These are phyloP conservation scores for Octodon degus DNA, from an alignment of 2,113 vertebrate species.

Conservation along the genomic window DNA sequence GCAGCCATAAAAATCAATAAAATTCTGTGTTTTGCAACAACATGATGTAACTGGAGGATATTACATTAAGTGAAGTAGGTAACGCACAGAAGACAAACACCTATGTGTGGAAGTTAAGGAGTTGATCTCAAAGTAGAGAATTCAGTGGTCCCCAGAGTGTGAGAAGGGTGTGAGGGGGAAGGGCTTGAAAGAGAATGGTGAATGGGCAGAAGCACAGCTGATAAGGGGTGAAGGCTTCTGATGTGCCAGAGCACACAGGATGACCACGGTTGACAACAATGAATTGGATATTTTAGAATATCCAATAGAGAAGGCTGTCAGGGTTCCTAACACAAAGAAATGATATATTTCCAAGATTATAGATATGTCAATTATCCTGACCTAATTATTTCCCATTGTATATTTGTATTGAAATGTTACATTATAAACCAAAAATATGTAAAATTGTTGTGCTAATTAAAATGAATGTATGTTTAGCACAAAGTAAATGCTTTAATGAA, in stretches of 20 bases:
- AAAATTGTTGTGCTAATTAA: not conserved
- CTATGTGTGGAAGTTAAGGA: not conserved
- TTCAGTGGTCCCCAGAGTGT: not conserved
- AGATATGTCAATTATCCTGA: not conserved
- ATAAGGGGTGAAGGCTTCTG: no score
- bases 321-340: not conserved
- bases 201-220: not conserved
- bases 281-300: not conserved
- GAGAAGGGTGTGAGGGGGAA: not conserved
- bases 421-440: not conserved
- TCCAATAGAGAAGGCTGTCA: not conserved
- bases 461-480: not conserved
- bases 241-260: not conserved
- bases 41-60: not conserved
- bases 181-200: not conserved
- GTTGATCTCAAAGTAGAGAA: not conserved
- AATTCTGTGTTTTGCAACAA: not conserved
- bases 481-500: conserved; percentile 42
- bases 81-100: not conserved
- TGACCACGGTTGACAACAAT: not conserved
- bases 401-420: not conserved
- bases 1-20: not conserved
- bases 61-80: not conserved
- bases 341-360: not conserved
- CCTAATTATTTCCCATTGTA: not conserved